These are phyloP conservation scores for Drosophila pandora DNA, from an alignment of 1,140 invertebrate species.

Conservation along the genomic window DNA sequence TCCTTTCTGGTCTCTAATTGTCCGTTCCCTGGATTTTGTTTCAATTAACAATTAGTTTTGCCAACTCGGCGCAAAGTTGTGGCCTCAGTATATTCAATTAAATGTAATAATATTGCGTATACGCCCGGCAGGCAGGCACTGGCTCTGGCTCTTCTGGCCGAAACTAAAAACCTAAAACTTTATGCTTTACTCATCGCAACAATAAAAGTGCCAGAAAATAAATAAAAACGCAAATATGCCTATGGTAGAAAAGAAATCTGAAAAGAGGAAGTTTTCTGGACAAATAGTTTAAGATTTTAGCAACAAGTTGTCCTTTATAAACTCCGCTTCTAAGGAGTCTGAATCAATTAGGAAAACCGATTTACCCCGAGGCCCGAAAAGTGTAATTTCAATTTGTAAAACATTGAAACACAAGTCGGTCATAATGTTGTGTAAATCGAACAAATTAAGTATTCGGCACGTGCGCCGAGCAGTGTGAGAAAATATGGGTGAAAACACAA, in stretches of 20 bases:
- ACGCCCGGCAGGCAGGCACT: constrained; percentile 7
- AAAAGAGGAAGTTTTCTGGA: not conserved
- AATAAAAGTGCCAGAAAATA: constrained; percentile 6
- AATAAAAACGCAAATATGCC: constrained; percentile 23
- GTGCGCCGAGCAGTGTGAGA: constrained; percentile 11
- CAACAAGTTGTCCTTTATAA: constrained; percentile 27
- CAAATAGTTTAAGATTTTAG: constrained; percentile 23
- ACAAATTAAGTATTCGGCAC: constrained; percentile 47
- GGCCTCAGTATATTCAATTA: constrained; percentile 50
- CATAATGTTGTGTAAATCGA: constrained; percentile 9
- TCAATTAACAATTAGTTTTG: constrained; percentile 78
- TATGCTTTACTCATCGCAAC: not conserved
- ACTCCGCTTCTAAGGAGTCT: not conserved
- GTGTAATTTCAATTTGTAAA: constrained; percentile 5
- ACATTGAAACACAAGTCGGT: constrained; percentile 4
- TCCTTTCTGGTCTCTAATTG: constrained; percentile 26
- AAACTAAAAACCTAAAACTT: constrained; percentile 17
- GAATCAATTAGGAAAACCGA: not conserved
- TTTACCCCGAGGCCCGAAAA: not conserved
- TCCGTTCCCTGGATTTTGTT: constrained; percentile 57
- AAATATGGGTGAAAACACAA: not conserved
- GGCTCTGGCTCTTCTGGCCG: constrained; percentile 4
- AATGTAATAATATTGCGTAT: constrained; percentile 60
- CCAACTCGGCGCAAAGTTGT: constrained; percentile 52
- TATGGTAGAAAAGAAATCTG: not conserved